phyloP scores from a whole-genome alignment of 2,888 invertebrate species.

The Acanthosepion pharaonis region DNA sequence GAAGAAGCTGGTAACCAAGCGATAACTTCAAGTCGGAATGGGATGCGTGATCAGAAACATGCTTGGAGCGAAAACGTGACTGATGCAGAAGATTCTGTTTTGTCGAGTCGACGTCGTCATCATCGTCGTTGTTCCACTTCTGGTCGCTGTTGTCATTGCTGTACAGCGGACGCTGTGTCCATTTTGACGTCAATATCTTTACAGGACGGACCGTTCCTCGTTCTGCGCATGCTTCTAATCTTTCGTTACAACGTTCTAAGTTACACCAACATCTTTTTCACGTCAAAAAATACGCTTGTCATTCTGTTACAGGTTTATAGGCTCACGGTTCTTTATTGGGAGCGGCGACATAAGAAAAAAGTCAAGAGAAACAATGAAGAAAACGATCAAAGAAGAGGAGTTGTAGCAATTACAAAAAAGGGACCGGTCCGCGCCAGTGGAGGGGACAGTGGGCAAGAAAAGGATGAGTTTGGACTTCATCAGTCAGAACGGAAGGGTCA shows the following conservation, averaged over 20 bases:
- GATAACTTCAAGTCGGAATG: neutral
- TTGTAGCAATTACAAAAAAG: slow-evolving; percentile 49
- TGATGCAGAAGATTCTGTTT: neutral
- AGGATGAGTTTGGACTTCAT: neutral
- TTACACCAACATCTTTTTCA: slow-evolving; percentile 97
- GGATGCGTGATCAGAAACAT: neutral
- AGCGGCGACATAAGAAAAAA: neutral
- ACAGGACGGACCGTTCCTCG: slow-evolving; percentile 73
- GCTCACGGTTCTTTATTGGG: slow-evolving; percentile 76
- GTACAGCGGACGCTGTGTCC: slow-evolving; percentile 58
- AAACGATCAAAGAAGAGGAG: slow-evolving; percentile 45
- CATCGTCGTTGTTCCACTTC: neutral
- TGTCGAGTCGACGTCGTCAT: neutral
- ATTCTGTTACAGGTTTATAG: slow-evolving; percentile 90
- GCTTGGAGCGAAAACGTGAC: neutral
- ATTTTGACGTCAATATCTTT: slow-evolving; percentile 70
- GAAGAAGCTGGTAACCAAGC: slow-evolving; percentile 41
- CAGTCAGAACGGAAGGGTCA: neutral
- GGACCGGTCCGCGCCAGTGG: neutral
- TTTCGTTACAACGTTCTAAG: slow-evolving; percentile 90
- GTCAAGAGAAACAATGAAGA: slow-evolving; percentile 48
- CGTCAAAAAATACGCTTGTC: slow-evolving; percentile 91
- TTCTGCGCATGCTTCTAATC: slow-evolving; percentile 83
- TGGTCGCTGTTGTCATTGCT: slow-evolving; percentile 51
- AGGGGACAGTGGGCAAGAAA: neutral